These are phyloP conservation scores for Pyrochroa serraticornis DNA, from an alignment of 2,888 invertebrate species.

Conservation along the genomic window DNA sequence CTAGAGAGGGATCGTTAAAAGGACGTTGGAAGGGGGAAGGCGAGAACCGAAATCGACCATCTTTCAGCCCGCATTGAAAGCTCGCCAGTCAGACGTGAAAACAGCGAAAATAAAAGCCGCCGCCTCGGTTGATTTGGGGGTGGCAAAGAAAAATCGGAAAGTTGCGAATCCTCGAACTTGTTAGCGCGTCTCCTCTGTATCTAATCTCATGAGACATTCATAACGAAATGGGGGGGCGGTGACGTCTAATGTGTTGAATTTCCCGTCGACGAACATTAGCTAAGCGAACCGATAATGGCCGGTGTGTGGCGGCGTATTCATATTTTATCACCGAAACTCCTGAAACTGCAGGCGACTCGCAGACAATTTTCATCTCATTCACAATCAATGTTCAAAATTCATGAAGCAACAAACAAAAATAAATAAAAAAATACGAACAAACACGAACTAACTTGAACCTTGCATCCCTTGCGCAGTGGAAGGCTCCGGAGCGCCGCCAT, in stretches of 20 bases:
- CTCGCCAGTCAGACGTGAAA: slow-evolving; percentile 12
- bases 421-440: no score
- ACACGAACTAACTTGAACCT: no score
- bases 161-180: slow-evolving; percentile 13
- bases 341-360: no score
- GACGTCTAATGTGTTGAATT: slow-evolving; percentile 35
- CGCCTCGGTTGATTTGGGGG: slow-evolving; percentile 11
- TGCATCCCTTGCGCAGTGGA: no score
- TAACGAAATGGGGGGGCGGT: slow-evolving; percentile 27
- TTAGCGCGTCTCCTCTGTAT: slow-evolving; percentile 25
- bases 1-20: slow-evolving; percentile 21
- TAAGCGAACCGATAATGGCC: slow-evolving; percentile 33
- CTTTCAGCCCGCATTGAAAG: slow-evolving; percentile 14
- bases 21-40: slow-evolving; percentile 9
- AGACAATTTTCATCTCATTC: no score
- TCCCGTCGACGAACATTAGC: slow-evolving; percentile 34
- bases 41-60: slow-evolving; percentile 11
- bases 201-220: slow-evolving; percentile 37
- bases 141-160: slow-evolving; percentile 8
- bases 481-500: no score
- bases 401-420: no score
- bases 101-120: slow-evolving; percentile 17
- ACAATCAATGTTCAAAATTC: no score
- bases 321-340: slow-evolving; percentile 25
- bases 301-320: slow-evolving; percentile 28